Evolutionary conservation across 1,140 invertebrate genomes (phyloP).

Genomic region (Metopolophium dirhodum): DNA sequence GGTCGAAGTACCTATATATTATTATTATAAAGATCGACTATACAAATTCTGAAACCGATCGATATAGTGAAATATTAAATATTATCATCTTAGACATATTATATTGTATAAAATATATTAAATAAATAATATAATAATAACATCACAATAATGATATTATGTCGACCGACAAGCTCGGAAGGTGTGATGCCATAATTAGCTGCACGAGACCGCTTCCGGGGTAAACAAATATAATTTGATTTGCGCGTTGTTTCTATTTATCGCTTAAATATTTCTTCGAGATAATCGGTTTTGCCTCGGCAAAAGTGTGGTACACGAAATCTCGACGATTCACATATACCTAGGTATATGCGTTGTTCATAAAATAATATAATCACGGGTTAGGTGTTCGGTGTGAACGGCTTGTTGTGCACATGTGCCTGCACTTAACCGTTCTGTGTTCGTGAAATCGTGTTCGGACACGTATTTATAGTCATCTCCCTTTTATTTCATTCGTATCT

Average conservation of each 20-base stretch:
- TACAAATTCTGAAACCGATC: not conserved
- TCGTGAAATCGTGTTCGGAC: not conserved
- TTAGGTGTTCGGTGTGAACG: not conserved
- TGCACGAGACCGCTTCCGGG: not conserved
- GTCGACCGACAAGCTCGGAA: not conserved
- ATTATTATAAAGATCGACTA: too few species aligned
- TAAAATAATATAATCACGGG: constrained; percentile 9
- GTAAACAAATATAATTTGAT: not conserved
- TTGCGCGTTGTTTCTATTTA: not conserved
- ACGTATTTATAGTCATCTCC: not conserved
- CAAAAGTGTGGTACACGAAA: not conserved
- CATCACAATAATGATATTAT: not conserved
- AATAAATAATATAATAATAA: not conserved
- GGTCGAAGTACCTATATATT: not conserved
- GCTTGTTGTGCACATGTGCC: not conserved
- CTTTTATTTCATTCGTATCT: not conserved
- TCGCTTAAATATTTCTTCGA: not conserved
- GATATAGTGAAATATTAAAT: not conserved
- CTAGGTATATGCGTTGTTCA: not conserved
- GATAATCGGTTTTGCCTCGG: not conserved
- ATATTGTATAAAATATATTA: not conserved
- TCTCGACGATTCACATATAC: not conserved
- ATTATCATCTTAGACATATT: not conserved
- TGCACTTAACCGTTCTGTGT: not conserved
- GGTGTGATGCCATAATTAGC: not conserved